Percentiles rank a stretch among this genome's conserved stretches.
Evolutionary conservation across 2,888 invertebrate species (phyloP).

Genomic region (Pilophorus perplexus): DNA sequence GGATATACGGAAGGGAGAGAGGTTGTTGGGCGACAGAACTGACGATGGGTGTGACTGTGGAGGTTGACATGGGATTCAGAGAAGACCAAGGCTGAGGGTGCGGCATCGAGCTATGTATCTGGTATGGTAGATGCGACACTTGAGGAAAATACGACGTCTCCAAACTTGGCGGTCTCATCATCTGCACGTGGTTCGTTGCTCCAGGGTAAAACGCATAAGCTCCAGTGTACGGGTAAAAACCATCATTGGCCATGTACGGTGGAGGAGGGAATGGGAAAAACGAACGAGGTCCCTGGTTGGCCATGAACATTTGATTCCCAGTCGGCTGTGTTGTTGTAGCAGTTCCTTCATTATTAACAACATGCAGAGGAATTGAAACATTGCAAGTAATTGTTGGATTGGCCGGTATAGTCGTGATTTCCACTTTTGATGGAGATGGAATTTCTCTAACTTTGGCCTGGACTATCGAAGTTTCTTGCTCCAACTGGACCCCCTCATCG

Average conservation of each 20-base stretch:
- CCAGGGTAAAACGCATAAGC: conserved; percentile 18
- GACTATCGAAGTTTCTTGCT: conserved; percentile 34
- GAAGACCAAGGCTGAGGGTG: conserved; percentile 2
- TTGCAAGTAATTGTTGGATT: conserved; percentile 44
- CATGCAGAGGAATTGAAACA: conserved; percentile 43
- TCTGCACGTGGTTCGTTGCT: not conserved
- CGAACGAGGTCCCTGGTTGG: conserved; percentile 11
- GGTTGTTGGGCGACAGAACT: not conserved
- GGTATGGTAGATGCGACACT: conserved; percentile 1
- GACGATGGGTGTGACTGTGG: conserved; percentile 19
- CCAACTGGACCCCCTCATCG: conserved; percentile 1
- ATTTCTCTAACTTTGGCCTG: conserved; percentile 42
- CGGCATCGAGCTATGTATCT: not conserved
- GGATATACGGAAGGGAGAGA: too few relatives aligned
- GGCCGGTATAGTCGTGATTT: conserved; percentile 41
- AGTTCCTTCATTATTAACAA: conserved; percentile 34
- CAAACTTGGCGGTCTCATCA: conserved; percentile 23
- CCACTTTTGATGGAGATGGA: conserved; percentile 43
- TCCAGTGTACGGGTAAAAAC: conserved; percentile 18
- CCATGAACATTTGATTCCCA: not conserved
- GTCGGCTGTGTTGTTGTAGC: not conserved
- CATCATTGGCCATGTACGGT: not conserved
- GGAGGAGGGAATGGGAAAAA: conserved; percentile 24
- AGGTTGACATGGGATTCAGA: not conserved
- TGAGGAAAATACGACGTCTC: conserved; percentile 15